phyloP scores from a whole-genome alignment of 2,888 invertebrate species.

The Campoletis raptor region DNA sequence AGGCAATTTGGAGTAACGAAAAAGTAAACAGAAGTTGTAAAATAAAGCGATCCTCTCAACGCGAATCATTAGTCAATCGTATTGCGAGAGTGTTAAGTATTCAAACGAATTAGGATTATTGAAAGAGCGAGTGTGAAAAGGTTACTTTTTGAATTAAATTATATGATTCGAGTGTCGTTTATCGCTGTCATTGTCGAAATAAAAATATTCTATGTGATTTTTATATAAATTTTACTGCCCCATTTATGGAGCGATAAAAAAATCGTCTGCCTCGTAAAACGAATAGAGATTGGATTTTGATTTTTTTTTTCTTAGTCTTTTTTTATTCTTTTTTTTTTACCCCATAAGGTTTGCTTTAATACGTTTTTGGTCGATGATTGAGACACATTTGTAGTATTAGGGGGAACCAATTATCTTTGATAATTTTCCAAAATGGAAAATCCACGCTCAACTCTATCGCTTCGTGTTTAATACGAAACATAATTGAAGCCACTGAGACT shows the following conservation, averaged over 20 bases:
- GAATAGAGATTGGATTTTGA: not conserved
- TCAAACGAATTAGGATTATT: slow-evolving; percentile 21
- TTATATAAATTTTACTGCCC: not conserved
- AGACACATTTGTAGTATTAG: slow-evolving; percentile 11
- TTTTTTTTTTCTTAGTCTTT: not conserved
- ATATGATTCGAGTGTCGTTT: not conserved
- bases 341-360: not conserved
- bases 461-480: slow-evolving; percentile 37
- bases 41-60: slow-evolving; percentile 42
- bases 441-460: slow-evolving; percentile 15
- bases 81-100: not conserved
- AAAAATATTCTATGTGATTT: not conserved
- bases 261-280: not conserved
- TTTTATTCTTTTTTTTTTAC: not conserved
- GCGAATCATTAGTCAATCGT: slow-evolving; percentile 53
- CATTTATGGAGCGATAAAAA: not conserved
- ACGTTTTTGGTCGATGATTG: slow-evolving; percentile 17
- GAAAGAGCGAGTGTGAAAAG: not conserved
- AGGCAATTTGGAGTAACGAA: slow-evolving; percentile 45
- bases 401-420: slow-evolving; percentile 43
- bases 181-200: not conserved
- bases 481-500: slow-evolving; percentile 42
- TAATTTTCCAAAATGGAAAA: slow-evolving; percentile 52
- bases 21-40: slow-evolving; percentile 49
- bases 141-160: not conserved